Percentiles rank a stretch among this genome's conserved stretches.
phyloP scores from a whole-genome alignment of 2,797 vertebrate species.

The Molothrus ater region DNA sequence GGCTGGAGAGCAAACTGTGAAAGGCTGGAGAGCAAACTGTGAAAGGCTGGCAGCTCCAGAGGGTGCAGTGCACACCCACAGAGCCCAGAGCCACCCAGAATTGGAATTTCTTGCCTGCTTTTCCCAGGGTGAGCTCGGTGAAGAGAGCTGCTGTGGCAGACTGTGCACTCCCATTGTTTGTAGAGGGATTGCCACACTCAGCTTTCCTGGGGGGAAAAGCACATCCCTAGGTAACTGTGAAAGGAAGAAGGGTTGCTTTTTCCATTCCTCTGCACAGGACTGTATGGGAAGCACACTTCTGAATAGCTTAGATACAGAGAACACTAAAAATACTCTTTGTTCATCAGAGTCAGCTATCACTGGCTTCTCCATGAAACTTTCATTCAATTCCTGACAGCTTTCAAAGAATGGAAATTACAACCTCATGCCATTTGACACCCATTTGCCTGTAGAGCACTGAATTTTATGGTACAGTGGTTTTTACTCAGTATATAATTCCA shows the following conservation, averaged over 20 bases:
- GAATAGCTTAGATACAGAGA: background rate
- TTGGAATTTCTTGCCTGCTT: background rate
- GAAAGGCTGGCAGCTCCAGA: background rate
- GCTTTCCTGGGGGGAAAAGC: background rate
- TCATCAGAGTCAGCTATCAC: background rate
- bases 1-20: background rate
- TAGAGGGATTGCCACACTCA: background rate
- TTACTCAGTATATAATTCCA: background rate
- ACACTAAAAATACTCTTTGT: background rate
- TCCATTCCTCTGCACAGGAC: fast-evolving
- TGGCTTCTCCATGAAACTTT: background rate
- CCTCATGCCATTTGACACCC: background rate
- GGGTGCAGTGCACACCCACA: background rate
- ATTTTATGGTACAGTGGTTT: background rate
- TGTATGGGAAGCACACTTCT: background rate
- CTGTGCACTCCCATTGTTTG: background rate
- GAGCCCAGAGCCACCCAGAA: background rate
- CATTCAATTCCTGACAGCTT: background rate
- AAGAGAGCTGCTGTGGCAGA: background rate
- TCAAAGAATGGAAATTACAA: background rate
- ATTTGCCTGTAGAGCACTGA: background rate
- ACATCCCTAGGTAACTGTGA: background rate
- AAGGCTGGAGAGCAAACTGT: background rate
- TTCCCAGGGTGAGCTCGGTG: background rate
- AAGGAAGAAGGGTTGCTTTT: background rate